phyloP scores from a whole-genome alignment of 2,113 vertebrate genomes.

The Anthoscopus minutus region DNA sequence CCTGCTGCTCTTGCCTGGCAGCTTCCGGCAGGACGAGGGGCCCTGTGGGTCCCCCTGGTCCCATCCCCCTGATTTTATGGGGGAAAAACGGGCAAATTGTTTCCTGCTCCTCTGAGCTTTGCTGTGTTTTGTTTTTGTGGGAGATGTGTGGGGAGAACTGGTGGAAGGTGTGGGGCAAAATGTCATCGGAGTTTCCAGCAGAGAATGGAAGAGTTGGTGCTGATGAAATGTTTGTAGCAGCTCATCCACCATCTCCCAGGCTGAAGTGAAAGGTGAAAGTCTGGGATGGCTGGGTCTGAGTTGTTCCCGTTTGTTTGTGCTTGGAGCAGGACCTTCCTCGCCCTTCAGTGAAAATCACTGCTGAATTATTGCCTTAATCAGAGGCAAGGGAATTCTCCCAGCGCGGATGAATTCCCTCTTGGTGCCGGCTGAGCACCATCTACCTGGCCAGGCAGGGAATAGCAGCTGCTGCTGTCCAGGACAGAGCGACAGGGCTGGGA shows the following conservation, averaged over 20 bases:
- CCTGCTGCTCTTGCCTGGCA: not conserved
- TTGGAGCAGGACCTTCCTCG: not conserved
- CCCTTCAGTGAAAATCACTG: not conserved
- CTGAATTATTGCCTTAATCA: not conserved
- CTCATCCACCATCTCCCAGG: not conserved
- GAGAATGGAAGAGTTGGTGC: not conserved
- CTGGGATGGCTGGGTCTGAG: not conserved
- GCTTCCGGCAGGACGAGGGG: not conserved
- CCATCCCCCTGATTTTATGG: not conserved
- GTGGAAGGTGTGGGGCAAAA: not conserved
- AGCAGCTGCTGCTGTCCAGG: not conserved
- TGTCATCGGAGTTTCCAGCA: not conserved
- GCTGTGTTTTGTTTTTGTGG: not conserved
- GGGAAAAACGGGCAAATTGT: not conserved
- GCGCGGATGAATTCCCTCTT: not conserved
- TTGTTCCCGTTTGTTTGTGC: not conserved
- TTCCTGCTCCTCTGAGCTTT: not conserved
- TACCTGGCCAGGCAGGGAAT: conserved; percentile 56
- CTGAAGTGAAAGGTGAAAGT: not conserved
- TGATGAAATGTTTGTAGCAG: not conserved
- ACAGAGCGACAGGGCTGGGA: not conserved
- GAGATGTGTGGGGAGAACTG: not conserved
- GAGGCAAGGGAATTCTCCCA: not conserved
- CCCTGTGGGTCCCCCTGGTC: not conserved
- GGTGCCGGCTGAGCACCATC: conserved; percentile 52